Base-by-base conservation (phyloP, 2,888 invertebrate genomes). In the Nipponacmea schrenckii region DNA sequence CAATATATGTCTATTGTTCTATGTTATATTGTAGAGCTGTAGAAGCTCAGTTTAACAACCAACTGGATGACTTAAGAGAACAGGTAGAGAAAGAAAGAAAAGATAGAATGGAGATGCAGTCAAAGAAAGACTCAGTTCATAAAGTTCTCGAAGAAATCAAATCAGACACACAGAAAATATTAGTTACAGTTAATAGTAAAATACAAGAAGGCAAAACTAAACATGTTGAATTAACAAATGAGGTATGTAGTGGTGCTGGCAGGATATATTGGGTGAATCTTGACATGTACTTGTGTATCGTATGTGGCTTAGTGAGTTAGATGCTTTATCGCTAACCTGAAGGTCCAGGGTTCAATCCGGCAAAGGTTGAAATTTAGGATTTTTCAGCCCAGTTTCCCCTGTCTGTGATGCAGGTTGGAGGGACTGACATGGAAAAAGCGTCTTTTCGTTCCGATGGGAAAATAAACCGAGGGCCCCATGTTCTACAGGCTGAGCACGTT, bases 91-190 rank as follows among this genome's bases (percentile, higher is more conserved):
- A 79, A 65, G 87, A 87, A 68, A 79, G 85, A 56, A 85, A 83
- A 76, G 86, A 86, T 68, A 84, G 87, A 67, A 68, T 85, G 75
- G 83, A 82, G 27, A 76, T 85, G 10, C 86, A 87, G 70, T 70
- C 78, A 17, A 74, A 76, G 67, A 84, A 85, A 71, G 86, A 87
- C 62, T 76, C 74, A n/a, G 82, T 84, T 17, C 80, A 83, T 12
- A 85, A 85, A 71, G 78, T 80, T 24, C 74, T 87, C 20, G 86
- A 87, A 39, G 84, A 86, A 39, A 80, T 82, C 65, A 85, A 84
- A 71, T 62, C 77, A 5, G 83, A 84, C 26, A 83, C 80, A 50
- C 81, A 83, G 62, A 80, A 75, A 64, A 85, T 82, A 70, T 83
- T 87, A 78, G 79, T 79, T 63, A 78, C 80, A n/a, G 82, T 85